Base-by-base conservation (phyloP, 2,113 vertebrate species). In the Python bivittatus region DNA sequence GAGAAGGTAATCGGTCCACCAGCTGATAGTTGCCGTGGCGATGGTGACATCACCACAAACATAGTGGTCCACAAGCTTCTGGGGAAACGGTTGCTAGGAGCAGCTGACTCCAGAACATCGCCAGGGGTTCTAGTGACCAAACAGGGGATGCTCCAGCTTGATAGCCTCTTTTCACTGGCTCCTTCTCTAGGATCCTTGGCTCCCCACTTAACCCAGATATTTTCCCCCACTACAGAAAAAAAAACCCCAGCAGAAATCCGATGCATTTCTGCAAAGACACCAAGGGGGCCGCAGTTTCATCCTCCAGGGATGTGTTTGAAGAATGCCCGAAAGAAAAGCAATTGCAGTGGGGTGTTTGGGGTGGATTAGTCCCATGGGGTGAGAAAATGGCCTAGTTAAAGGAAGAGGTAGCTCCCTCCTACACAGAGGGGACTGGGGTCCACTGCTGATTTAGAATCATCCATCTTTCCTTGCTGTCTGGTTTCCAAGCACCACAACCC, bases 51-150 rank as follows among this genome's bases (percentile, higher is more conserved):
- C 98, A 98, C 96, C 0, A 44, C 96, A 95, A 95, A 98, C 98
- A 98, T 98, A 98, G 98, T 98, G 97, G 98, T 98, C 98, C 98
- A 98, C 98, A 98, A 97, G 97, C 96, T 97, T 97, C 97, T 97
- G 97, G 98, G 98, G 97, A 97, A 79, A 89, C 1, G 97, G 98
- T 98, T 98, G 98, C 98, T 98, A 98, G 97, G 98, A 98, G 96
- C 98, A 97, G 97, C 96, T 94, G 93, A 95, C 97, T 98, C 92
- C 0, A 96, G 96, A 97, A 98, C 98, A 98, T 98, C 96, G 97
- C 95, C 96, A 97, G 97, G 97, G 0, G 15, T 42, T 79, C 98
- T 97, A 96, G 95, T 96, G 94, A 97, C 97, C 98, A 97, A 98
- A 97, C 96, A 96, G 95, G 95, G 96, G 96, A 96, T 94, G 96